Base-by-base conservation (phyloP, 1,140 invertebrate species). In the Magallana gigas region DNA sequence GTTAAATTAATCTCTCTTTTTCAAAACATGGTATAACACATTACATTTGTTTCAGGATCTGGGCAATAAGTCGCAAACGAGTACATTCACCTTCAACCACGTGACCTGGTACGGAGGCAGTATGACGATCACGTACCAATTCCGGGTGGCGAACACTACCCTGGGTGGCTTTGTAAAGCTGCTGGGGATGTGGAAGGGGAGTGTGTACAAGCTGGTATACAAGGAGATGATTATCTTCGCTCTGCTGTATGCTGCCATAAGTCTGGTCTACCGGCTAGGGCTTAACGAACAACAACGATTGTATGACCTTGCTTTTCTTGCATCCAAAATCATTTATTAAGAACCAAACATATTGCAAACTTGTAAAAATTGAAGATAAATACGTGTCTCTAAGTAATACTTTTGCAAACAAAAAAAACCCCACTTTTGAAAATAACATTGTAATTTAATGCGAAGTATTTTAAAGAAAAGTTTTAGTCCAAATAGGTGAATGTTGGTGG, bases 141-240 rank as follows among this genome's bases (percentile, higher is more conserved):
- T 96, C 90, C 96, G 97, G 91, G 96, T 97, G 87, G 96, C 96
- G 16, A 97, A 96, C 71, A 96, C 97, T 60, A 96, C 96, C 60
- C 96, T 96, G 82, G 96, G 96, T 83, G 96, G 96, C 29, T 97
- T 97, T 94, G 96, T 96, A 57, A 95, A 96, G 82, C 95, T 97
- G 8, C 94, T 97, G 14, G 68, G 58, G 11, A 98, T 98, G 96
- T 99, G 98, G 98, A 96, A 97, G 94, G 98, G 98, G 90, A 99
- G 98, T 93, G 97, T 99, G n/a, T 99, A 99, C 96, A 99, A 99
- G 96, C 95, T 99, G 92, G 97, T 99, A 81, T 99, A 98, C 97
- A 96, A 98, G 90, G 98, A 99, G 96, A 96, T 99, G 88, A 94
- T 98, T 91, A 97, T 98, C 60, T 99, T 98, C 95, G 96, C 98